Evolutionary conservation across 2,888 invertebrate species (phyloP).

Genomic region (Pomacea canaliculata): DNA sequence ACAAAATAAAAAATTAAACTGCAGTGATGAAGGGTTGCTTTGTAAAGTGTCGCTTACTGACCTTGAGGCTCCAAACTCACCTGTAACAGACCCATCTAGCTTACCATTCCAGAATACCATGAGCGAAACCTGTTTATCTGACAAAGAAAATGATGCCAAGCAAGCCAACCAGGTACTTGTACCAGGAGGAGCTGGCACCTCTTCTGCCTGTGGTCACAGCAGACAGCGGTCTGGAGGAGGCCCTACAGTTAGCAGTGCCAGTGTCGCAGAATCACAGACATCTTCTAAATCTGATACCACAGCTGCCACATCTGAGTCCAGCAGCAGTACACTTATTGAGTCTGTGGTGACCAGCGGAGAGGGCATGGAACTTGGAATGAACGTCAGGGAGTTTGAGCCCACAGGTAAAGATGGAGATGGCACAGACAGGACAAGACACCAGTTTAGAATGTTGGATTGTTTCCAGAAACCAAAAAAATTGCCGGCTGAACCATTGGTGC

Average conservation of each 20-base stretch:
- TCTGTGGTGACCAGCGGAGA: conserved; percentile 9
- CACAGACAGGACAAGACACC: not conserved
- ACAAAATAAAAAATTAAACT: not conserved
- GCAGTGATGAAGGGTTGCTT: conserved; percentile 34
- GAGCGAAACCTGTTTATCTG: conserved; percentile 52
- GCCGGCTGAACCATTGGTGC: conserved; percentile 15
- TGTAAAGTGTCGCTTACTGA: conserved; percentile 49
- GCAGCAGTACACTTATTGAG: conserved; percentile 35
- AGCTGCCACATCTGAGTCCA: conserved; percentile 34
- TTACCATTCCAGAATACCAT: conserved; percentile 46
- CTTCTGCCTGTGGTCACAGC: not conserved
- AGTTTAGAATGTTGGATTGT: not conserved
- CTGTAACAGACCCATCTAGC: conserved; percentile 40
- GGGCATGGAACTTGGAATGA: conserved; percentile 9
- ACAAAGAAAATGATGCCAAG: conserved; percentile 54
- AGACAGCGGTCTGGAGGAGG: too few species aligned
- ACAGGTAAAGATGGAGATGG: not conserved
- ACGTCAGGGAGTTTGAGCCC: conserved; percentile 20
- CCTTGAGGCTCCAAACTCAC: conserved; percentile 42
- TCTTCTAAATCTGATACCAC: conserved; percentile 30
- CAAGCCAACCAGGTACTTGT: conserved; percentile 16
- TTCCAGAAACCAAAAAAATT: conserved; percentile 13
- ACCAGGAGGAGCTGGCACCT: not conserved
- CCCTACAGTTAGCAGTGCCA: too few species aligned
- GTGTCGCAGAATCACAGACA: conserved; percentile 30